These are phyloP conservation scores for Caenorhabditis sp. DNA, from an alignment of 2,888 invertebrate species.

Conservation along the genomic window DNA sequence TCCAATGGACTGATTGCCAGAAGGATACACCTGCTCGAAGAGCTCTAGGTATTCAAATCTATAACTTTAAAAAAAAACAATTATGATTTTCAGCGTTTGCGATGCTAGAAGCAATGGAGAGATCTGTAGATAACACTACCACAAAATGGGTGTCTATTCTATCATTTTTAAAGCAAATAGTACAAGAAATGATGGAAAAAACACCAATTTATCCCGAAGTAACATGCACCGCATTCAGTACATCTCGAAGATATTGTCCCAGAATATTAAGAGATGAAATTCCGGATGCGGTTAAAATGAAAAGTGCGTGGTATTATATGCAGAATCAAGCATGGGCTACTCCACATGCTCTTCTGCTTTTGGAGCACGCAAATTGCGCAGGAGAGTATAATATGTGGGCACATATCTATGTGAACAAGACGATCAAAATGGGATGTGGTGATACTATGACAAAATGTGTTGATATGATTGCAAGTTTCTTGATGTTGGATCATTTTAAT, in stretches of 20 bases:
- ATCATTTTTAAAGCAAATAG: constrained; percentile 9
- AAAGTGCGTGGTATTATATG: constrained; percentile 35
- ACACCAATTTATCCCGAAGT: constrained; percentile 26
- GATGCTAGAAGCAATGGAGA: background rate
- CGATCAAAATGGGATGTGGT: constrained; percentile 19
- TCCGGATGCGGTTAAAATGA: constrained; percentile 29
- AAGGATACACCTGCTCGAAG: constrained; percentile 12
- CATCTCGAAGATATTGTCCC: constrained; percentile 29
- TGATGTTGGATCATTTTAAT: constrained; percentile 25
- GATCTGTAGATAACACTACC: background rate
- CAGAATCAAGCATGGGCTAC: constrained; percentile 35
- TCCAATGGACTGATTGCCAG: constrained; percentile 36
- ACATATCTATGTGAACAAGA: constrained; percentile 23
- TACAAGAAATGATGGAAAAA: constrained; percentile 24
- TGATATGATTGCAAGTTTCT: constrained; percentile 24
- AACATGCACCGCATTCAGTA: constrained; percentile 17
- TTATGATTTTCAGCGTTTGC: background rate
- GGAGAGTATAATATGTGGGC: constrained; percentile 23
- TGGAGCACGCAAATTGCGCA: constrained; percentile 32
- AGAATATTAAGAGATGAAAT: constrained; percentile 17
- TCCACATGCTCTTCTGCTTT: constrained; percentile 29
- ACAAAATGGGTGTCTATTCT: constrained; percentile 20
- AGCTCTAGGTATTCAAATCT: constrained; percentile 7
- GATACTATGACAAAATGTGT: constrained; percentile 24
- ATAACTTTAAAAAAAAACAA: constrained; percentile 3